phyloP scores from a whole-genome alignment of 2,113 vertebrate genomes.

The Marmota flaviventris region DNA sequence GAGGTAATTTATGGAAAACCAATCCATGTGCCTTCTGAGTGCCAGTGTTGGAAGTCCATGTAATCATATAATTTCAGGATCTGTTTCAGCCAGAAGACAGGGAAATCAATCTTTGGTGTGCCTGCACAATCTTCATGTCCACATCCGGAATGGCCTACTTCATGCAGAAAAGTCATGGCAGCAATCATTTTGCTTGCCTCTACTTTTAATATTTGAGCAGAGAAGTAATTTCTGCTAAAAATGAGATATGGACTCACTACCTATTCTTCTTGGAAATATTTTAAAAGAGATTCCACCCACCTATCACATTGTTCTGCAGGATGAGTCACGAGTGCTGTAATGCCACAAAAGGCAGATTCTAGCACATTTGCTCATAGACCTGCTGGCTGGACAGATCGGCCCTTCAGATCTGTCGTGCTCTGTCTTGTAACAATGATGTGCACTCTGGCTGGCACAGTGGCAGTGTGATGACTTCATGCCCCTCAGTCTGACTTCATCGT shows the following conservation, averaged over 20 bases:
- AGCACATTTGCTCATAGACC: slow-evolving; percentile 1
- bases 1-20: slow-evolving; percentile 82
- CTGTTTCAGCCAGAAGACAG: slow-evolving; percentile 62
- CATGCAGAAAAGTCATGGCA: background rate
- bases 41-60: slow-evolving; percentile 65
- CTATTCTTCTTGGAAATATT: slow-evolving; percentile 74
- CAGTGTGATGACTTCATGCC: background rate
- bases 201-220: background rate
- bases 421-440: background rate
- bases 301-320: slow-evolving; percentile 76
- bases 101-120: slow-evolving; percentile 41
- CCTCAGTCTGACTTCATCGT: slow-evolving; percentile 25
- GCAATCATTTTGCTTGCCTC: background rate
- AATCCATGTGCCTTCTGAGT: slow-evolving; percentile 49
- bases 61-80: slow-evolving; percentile 73
- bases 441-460: background rate
- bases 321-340: slow-evolving; percentile 75
- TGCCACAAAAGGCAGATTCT: slow-evolving; percentile 64
- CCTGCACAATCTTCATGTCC: background rate
- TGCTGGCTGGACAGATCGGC: slow-evolving; percentile 60
- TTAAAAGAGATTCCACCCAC: slow-evolving; percentile 81
- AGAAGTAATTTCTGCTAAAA: slow-evolving; percentile 54
- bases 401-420: background rate
- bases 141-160: background rate
- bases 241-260: slow-evolving; percentile 34